Conservation (phyloP, 2,797 vertebrate genomes). For the Sebastolobus altivelis region DNA sequence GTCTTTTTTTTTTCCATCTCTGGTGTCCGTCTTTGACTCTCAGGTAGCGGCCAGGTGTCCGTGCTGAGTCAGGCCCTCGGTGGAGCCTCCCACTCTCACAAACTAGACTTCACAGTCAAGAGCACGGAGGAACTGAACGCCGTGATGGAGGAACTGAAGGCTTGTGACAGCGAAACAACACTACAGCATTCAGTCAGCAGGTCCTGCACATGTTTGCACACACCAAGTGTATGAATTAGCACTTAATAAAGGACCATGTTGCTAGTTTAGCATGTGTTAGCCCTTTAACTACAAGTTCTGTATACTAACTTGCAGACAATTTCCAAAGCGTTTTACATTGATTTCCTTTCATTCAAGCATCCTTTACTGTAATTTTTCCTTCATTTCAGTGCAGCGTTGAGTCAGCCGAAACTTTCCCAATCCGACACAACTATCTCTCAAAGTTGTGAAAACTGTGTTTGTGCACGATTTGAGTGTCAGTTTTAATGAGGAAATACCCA, state of each 20-base stretch:
- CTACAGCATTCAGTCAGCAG: slow-evolving; percentile 82
- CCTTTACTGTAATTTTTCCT: background rate
- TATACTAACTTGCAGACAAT: background rate
- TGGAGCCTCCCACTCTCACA: slow-evolving; percentile 76
- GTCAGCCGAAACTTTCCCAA: background rate
- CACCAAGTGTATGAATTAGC: background rate
- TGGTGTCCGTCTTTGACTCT: slow-evolving; percentile 42
- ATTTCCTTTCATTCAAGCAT: background rate
- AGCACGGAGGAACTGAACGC: slow-evolving; percentile 74
- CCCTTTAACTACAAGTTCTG: background rate
- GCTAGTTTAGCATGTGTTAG: background rate
- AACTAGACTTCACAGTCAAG: slow-evolving; percentile 86
- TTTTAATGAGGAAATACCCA: background rate
- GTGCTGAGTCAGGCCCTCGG: slow-evolving; percentile 80
- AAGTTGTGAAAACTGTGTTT: background rate
- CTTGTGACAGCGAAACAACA: slow-evolving; percentile 71
- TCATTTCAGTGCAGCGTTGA: background rate
- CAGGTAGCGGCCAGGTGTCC: slow-evolving; percentile 83
- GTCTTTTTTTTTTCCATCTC: slow-evolving; percentile 33
- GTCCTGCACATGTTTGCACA: slow-evolving; percentile 70
- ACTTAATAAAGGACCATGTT: background rate
- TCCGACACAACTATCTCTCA: background rate
- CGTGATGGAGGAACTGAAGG: slow-evolving; percentile 82
- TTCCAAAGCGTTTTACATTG: background rate
- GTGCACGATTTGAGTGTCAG: background rate